Evolutionary conservation across 2,113 vertebrate genomes (phyloP).

Genomic region (Anser brachyrhynchus): DNA sequence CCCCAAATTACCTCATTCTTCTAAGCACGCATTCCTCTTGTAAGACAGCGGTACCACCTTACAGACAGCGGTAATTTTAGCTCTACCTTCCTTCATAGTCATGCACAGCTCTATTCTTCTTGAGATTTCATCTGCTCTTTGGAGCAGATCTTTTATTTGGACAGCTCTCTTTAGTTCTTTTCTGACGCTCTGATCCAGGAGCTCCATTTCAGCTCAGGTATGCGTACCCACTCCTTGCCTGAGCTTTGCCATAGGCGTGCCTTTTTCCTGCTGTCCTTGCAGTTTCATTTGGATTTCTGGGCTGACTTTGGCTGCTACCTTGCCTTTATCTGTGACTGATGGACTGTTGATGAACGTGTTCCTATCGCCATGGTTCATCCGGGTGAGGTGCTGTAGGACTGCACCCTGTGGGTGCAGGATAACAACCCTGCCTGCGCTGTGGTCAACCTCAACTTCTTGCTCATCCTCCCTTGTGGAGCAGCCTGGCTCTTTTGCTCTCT

Average conservation of each 20-base stretch:
- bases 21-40: not conserved
- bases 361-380: not conserved
- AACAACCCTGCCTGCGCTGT: not conserved
- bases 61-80: not conserved
- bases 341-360: not conserved
- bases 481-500: not conserved
- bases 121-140: not conserved
- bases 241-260: not conserved
- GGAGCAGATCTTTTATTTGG: not conserved
- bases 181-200: not conserved
- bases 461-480: not conserved
- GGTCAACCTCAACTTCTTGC: not conserved
- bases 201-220: not conserved
- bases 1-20: not conserved
- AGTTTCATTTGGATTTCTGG: not conserved
- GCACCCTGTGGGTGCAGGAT: not conserved
- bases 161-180: not conserved
- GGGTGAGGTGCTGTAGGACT: not conserved
- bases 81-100: not conserved
- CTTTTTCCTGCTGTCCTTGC: not conserved
- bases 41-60: not conserved
- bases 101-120: not conserved
- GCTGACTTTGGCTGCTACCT: not conserved
- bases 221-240: not conserved
- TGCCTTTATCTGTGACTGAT: not conserved